Conservation (phyloP, 2,888 invertebrate genomes). For the Machimus atricapillus region DNA sequence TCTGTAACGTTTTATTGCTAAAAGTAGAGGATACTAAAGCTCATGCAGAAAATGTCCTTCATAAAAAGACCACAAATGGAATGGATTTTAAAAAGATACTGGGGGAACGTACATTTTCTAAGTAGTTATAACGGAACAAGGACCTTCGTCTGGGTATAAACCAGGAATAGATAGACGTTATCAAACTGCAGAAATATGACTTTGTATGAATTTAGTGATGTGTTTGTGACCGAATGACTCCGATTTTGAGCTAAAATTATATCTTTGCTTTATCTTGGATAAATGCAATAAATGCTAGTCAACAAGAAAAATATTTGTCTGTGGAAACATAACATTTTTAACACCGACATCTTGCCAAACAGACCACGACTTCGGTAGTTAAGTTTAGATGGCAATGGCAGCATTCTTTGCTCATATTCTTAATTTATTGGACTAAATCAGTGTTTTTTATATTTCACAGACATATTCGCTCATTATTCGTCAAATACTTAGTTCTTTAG, state of each 20-base stretch:
- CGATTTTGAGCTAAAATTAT: not conserved
- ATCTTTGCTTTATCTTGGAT: too few relatives aligned
- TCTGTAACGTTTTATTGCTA: not conserved
- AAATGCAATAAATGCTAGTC: too few relatives aligned
- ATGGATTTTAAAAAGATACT: not conserved
- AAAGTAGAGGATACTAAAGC: not conserved
- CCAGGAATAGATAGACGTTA: not conserved
- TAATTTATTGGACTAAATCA: too few relatives aligned
- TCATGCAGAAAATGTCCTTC: not conserved
- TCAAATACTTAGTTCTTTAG: too few relatives aligned
- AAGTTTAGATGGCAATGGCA: too few relatives aligned
- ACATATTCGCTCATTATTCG: too few relatives aligned
- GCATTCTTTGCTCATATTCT: too few relatives aligned
- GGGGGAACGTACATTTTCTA: not conserved
- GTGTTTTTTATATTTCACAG: too few relatives aligned
- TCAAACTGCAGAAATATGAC: not conserved
- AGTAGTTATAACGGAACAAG: not conserved
- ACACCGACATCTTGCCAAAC: too few relatives aligned
- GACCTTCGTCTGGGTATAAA: not conserved
- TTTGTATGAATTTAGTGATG: not conserved
- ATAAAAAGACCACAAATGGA: not conserved
- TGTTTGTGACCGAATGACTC: not conserved
- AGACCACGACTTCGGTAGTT: too few relatives aligned
- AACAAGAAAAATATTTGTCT: too few relatives aligned
- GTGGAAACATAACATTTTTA: too few relatives aligned